Evolutionary conservation across 2,113 vertebrate species (phyloP), one percentile per base, ranked within the genome.

Genomic region (Sitta europaea): DNA sequence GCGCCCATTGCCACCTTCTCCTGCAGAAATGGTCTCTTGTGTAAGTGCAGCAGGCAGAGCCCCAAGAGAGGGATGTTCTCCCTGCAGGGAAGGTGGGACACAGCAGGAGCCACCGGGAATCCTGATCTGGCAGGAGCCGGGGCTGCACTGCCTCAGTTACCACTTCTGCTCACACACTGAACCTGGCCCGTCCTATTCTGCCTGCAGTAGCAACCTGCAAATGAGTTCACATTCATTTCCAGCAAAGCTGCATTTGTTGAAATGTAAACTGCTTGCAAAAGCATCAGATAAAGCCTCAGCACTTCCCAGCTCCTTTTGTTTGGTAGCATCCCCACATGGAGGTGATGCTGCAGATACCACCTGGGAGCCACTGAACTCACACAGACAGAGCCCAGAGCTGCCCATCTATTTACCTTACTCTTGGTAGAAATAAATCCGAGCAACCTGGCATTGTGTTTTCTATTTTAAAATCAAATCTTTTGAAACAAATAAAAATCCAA

Each of bases 51-150:
- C 51, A 62, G 53, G 50, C 40, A 88, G 67, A 57, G 4, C 42
- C 36, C 35, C 19, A 2, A 1, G 0, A 3, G 81, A 47, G 66
- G 29, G 58, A 62, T 5, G 17, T 2, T 71, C 29, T 65, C 35
- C 63, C n/a, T 62, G 22, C 27, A 4, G 72, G 81, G 53, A 21
- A 25, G 27, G 28, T 1, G 4, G 40, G 84, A 63, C 25, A 3
- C 38, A 55, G 67, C 28, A 23, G 58, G 66, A 79, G 33, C 33
- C 24, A 5, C 77, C 28, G 47, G 11, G 18, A 57, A 42, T 24
- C 63, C 77, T 14, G 16, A 29, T 22, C 29, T 59, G 45, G 77
- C 36, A 14, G 53, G 61, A 47, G 53, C 3, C 1, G 22, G 77
- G 79, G 74, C 70, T 29, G 80, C 47, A 17, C 45, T 11, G 67